phyloP scores from a whole-genome alignment of 2,797 vertebrate genomes.

The Ciconia nigra region DNA sequence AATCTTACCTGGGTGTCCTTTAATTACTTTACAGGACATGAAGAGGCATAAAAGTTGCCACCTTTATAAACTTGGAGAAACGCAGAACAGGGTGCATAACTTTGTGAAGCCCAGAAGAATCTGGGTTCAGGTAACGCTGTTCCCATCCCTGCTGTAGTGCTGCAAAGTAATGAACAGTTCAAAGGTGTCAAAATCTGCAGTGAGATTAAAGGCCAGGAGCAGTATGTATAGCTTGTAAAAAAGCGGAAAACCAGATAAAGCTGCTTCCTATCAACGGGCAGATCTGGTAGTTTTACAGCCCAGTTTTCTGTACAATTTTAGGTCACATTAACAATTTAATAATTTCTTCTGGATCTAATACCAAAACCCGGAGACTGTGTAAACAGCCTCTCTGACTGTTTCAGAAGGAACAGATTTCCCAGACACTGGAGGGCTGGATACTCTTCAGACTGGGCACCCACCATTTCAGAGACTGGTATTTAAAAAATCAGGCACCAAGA shows the following conservation, averaged over 20 bases:
- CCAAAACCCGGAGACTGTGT: background rate
- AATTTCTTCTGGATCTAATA: background rate
- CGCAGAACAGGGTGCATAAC: background rate
- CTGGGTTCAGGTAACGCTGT: background rate
- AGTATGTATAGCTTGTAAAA: background rate
- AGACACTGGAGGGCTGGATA: background rate
- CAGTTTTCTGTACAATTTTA: background rate
- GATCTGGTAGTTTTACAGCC: background rate
- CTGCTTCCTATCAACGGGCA: background rate
- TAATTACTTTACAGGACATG: background rate
- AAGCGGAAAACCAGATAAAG: background rate
- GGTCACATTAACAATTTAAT: background rate
- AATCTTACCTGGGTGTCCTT: background rate
- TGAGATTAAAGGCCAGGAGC: background rate
- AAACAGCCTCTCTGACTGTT: background rate
- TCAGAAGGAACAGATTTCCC: background rate
- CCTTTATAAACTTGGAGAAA: background rate
- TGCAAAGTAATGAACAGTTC: background rate
- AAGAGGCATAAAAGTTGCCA: background rate
- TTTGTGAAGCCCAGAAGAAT: background rate
- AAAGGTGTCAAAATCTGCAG: background rate
- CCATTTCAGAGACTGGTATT: background rate
- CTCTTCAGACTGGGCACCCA: background rate
- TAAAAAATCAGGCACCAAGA: background rate
- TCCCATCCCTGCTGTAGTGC: background rate